Base-by-base conservation (phyloP, 2,113 vertebrate species). In the Ceyx melanurus region DNA sequence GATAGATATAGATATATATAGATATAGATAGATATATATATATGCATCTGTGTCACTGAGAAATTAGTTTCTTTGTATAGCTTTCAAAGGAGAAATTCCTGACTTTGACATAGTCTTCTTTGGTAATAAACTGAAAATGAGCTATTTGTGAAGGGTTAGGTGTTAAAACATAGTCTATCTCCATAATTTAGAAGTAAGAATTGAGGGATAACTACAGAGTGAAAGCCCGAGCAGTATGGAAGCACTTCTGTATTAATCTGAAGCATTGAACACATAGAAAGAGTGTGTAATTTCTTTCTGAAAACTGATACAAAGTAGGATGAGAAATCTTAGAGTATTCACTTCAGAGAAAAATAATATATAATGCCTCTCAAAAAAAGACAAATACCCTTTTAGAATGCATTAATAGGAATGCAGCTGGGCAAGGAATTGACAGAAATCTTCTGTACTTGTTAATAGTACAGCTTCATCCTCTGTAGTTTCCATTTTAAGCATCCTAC, bases 331-430 rank as follows among this genome's bases (percentile, higher is more conserved):
- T 8, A 43, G 25, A 48, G 2, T 23, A 58, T 61, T 54, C 16
- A 58, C 11, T 43, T 68, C 33, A 58, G 23, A 84, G 5, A 4
- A 67, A 33, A 86, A 66, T 43, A 81, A 58, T 53, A 29, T 22
- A 33, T 20, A 67, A 18, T 2, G 3, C 3, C 5, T 20, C 2
- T 1, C 3, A 18, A 53, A 57, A 66, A 54, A 48, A 13, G n/a
- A 13, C 21, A 42, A 70, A 42, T 18, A 25, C 2, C 3, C 13
- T 62, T 57, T 62, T 13, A 25, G 14, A 28, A 46, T 42, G 17
- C 37, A 68, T 74, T 42, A 58, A 42, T 70, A 58, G 12, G 20
- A 89, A 75, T 64, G n/a, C 13, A 48, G 11, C 28, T 46, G n/a
- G 15, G 21, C 54, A 74, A 68, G 68, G 23, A 67, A 51, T 11